Conservation (phyloP, 2,113 vertebrate genomes). For the Psilopsiagon aurifrons region DNA sequence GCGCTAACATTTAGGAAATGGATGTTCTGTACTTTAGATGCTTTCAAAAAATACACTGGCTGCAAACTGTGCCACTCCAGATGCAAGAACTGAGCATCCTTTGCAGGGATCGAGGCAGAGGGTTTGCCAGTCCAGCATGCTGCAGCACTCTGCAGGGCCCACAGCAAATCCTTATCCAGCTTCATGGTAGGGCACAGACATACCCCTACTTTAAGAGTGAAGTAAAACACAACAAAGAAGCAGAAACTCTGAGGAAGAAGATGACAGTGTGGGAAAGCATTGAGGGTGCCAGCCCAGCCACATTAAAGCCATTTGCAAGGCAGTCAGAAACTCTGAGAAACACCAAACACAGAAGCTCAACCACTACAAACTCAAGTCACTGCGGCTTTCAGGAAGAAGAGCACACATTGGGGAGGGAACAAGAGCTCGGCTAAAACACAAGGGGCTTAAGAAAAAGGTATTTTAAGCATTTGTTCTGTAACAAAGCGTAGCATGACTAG, state of each 20-base stretch:
- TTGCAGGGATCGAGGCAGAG: not conserved
- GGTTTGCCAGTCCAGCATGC: fast-evolving
- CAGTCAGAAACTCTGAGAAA: constrained; percentile 3
- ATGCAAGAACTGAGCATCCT: not conserved
- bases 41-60: not conserved
- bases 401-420: not conserved
- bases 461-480: not conserved
- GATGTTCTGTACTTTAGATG: not conserved
- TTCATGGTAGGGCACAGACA: not conserved
- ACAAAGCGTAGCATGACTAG: not conserved
- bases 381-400: not conserved
- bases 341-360: not conserved
- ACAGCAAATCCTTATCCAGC: not conserved
- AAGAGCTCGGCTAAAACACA: not conserved
- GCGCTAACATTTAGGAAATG: not conserved
- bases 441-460: not conserved
- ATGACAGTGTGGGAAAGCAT: not conserved
- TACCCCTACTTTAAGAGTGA: not conserved
- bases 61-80: not conserved
- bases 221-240: not conserved
- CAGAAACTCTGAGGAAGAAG: not conserved
- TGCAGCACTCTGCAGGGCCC: fast-evolving
- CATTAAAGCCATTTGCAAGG: not conserved
- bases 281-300: not conserved
- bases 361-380: not conserved